Base-by-base conservation (phyloP, 2,797 vertebrate species). In the Dendrocincla tyrannina region DNA sequence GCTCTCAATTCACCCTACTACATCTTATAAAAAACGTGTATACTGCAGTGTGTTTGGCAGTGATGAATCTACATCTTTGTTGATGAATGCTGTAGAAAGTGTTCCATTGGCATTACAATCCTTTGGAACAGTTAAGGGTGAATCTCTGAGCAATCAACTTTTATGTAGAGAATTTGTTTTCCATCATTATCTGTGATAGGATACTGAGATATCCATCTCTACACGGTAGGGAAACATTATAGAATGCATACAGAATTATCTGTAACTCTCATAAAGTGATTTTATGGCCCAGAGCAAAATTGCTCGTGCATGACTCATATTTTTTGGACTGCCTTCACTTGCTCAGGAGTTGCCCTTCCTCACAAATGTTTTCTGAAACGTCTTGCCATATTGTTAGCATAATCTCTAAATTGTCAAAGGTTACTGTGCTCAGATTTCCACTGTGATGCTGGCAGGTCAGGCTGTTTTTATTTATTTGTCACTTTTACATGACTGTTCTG, bases 201-300 rank as follows among this genome's bases (percentile, higher is more conserved):
- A 96, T 96, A 95, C 86, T 30, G 86, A 96, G 95, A 96, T 97
- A 96, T 41, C 70, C 89, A 95, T 96, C 96, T 97, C 94, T 88
- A 95, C 97, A 95, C 95, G 95, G 97, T 97, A 97, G 95, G 95
- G 82, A 96, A 97, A 96, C 96, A 97, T 97, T 97, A 96, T 88
- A 89, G 95, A 97, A 93, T 94, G 94, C 92, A 94, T 96, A 95
- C 96, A 94, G 93, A 96, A 97, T 96, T 97, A 97, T 96, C 95
- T 96, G 94, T 95, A 97, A 94, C 94, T 96, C 90, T 96, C 91
- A 91, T 95, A 93, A 97, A 97, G 89, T 85, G 94, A 97, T 97
- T 97, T 98, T 96, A 97, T 97, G 95, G 95, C 97, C 96, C 81
- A 93, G 75, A 96, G 97, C 96, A 97, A 97, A 97, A 97, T 97